Conservation (phyloP, 2,113 vertebrate genomes). For the Romanogobio albipinnatus region DNA sequence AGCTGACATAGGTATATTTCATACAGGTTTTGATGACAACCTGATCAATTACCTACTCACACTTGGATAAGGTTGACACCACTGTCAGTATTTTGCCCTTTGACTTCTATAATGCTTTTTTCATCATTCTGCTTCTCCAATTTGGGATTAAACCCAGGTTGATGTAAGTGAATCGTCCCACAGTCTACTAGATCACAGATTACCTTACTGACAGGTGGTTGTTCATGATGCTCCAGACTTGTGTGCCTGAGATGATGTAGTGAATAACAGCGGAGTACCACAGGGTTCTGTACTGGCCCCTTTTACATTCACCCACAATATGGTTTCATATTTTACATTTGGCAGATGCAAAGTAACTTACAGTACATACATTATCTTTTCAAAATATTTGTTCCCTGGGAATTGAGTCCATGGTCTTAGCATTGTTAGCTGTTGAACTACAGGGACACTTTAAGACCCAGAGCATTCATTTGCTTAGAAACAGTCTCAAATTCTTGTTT, state of each 20-base stretch:
- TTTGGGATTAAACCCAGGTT: not conserved
- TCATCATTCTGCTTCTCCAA: not conserved
- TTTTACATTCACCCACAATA: not conserved
- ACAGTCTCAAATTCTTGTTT: not conserved
- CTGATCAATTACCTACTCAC: not conserved
- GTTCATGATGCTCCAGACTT: not conserved
- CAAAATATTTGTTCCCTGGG: not conserved
- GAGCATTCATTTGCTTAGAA: not conserved
- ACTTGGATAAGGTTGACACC: not conserved
- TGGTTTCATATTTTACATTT: not conserved
- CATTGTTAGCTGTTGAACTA: not conserved
- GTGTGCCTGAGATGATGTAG: not conserved
- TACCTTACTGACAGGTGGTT: not conserved
- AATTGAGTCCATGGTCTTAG: not conserved
- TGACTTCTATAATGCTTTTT: not conserved
- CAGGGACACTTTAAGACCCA: not conserved
- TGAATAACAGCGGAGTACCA: not conserved
- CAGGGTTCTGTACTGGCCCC: not conserved
- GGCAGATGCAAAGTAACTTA: not conserved
- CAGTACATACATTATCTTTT: no score
- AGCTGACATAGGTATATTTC: not conserved
- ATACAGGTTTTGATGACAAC: not conserved
- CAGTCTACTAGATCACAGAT: not conserved
- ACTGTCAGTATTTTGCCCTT: not conserved
- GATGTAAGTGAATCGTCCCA: not conserved